phyloP scores from a whole-genome alignment of 2,113 vertebrate genomes.

The Lophius piscatorius region DNA sequence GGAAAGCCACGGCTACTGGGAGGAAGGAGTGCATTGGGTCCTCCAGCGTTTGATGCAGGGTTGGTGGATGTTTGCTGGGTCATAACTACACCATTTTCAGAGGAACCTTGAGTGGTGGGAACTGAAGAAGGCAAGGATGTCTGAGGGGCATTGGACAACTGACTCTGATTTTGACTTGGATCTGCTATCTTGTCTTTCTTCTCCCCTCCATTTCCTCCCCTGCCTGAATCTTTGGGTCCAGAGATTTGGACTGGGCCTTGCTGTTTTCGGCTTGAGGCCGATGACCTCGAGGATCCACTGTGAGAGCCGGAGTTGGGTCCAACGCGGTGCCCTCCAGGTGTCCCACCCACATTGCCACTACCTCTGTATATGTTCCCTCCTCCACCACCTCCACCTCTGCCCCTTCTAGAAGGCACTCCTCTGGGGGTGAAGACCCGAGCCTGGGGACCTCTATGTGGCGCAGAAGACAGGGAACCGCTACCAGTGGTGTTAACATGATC shows the following conservation, averaged over 20 bases:
- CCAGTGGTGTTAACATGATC: constrained; percentile 50
- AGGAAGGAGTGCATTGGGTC: constrained; percentile 52
- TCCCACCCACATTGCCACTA: constrained; percentile 62
- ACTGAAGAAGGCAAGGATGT: constrained; percentile 31
- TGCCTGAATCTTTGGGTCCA: constrained; percentile 70
- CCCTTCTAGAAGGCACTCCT: constrained; percentile 88
- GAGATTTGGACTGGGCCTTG: constrained; percentile 62
- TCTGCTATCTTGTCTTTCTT: constrained; percentile 80
- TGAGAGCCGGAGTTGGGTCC: constrained; percentile 73
- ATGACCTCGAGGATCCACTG: constrained; percentile 66
- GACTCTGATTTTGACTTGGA: constrained; percentile 65
- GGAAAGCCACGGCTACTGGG: constrained; percentile 61
- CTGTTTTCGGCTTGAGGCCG: constrained; percentile 72
- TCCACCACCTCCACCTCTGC: constrained; percentile 82
- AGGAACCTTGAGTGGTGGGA: constrained; percentile 40
- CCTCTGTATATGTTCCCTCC: constrained; percentile 75
- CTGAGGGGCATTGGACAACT: constrained; percentile 62
- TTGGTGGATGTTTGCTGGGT: constrained; percentile 58
- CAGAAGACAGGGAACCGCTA: constrained; percentile 47
- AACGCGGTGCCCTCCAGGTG: constrained; percentile 69
- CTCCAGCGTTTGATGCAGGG: constrained; percentile 59
- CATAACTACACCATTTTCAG: constrained; percentile 70
- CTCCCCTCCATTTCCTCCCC: constrained; percentile 61
- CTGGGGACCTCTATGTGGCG: constrained; percentile 74
- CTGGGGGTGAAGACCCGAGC: constrained; percentile 91